A percentile compares a stretch with the other conserved stretches of the same genome.
phyloP scores from a whole-genome alignment of 1,140 invertebrate genomes.

The Reticulitermes speratus region DNA sequence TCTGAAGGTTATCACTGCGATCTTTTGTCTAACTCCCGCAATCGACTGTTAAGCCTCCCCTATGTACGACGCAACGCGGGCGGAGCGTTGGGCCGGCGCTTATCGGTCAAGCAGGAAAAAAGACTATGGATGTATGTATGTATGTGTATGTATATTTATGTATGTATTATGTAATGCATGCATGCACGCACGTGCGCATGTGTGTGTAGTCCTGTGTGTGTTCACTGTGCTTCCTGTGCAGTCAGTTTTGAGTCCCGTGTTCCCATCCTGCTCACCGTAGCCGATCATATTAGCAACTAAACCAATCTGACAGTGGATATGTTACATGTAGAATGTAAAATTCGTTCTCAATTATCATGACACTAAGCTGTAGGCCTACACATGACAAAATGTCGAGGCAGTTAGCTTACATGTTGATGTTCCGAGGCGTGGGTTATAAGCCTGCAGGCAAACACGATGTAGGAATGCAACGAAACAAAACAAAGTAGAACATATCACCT shows the following conservation, averaged over 20 bases:
- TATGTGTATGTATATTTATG: no score
- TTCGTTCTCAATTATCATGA: neutral
- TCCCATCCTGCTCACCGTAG: neutral
- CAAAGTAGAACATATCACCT: no score
- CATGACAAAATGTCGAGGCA: neutral
- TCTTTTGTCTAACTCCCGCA: no score
- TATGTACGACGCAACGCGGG: no score
- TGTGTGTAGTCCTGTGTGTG: neutral
- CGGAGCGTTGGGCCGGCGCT: no score
- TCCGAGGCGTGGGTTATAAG: neutral
- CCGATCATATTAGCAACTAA: neutral
- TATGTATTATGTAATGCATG: no score
- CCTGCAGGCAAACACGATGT: neutral
- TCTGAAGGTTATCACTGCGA: no score
- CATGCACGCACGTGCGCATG: neutral
- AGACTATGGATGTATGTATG: no score
- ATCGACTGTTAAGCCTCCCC: no score
- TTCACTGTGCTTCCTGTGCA: neutral
- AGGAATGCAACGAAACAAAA: no score
- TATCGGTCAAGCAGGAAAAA: no score
- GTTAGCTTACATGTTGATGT: neutral
- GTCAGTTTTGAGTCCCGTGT: neutral
- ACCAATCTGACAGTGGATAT: neutral
- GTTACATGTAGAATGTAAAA: neutral
- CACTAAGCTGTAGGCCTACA: neutral